Percentiles rank a stretch among this genome's conserved stretches.
Evolutionary conservation across 2,113 vertebrate species (phyloP).

Genomic region (Mesitornis unicolor): DNA sequence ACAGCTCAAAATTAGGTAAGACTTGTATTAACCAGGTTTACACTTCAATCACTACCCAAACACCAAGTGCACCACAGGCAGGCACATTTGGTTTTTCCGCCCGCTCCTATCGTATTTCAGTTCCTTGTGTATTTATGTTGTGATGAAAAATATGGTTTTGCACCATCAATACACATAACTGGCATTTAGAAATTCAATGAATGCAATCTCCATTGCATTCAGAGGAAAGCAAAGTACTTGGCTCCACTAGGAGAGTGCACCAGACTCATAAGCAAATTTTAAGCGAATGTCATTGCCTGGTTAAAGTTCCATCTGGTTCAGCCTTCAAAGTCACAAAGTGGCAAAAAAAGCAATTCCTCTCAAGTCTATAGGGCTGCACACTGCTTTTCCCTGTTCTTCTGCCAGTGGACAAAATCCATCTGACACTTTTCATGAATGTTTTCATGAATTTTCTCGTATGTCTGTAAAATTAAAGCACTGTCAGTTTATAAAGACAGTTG

Average conservation of each 20-base stretch:
- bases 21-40: background rate
- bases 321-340: background rate
- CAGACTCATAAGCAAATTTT: background rate
- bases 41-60: background rate
- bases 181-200: background rate
- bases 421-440: background rate
- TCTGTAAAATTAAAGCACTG: background rate
- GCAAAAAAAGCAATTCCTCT: background rate
- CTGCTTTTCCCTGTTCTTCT: background rate
- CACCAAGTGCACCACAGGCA: background rate
- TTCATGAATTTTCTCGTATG: background rate
- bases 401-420: background rate
- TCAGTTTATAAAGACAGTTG: background rate
- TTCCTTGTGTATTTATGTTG: background rate
- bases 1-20: background rate
- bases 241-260: background rate
- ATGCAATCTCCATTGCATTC: background rate
- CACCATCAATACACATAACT: background rate
- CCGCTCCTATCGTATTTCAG: background rate
- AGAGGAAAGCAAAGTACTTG: background rate
- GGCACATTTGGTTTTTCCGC: fast-evolving
- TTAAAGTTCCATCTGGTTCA: background rate
- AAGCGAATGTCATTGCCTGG: background rate
- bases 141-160: background rate
- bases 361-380: background rate